Evolutionary conservation across 2,113 vertebrate genomes (phyloP).

Genomic region (Malurus alboscapulatus): DNA sequence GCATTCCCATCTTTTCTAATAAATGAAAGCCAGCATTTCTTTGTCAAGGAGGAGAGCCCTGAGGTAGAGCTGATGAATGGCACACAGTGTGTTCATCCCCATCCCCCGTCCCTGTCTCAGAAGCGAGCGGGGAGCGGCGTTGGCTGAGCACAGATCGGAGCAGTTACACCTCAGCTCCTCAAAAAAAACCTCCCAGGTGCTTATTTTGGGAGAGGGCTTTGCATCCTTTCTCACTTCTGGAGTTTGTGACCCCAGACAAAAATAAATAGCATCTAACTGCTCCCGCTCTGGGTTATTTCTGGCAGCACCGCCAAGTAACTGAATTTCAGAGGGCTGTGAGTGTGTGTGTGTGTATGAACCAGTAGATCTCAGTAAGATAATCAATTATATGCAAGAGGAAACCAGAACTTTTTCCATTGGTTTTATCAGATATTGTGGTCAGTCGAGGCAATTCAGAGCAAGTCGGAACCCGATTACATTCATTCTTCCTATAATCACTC

Average conservation of each 20-base stretch:
- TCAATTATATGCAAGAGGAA: slow-evolving; percentile 86
- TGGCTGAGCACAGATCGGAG: background rate
- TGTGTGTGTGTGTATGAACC: slow-evolving; percentile 51
- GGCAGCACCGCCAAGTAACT: slow-evolving; percentile 64
- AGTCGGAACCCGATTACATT: slow-evolving; percentile 76
- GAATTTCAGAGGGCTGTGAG: slow-evolving; percentile 60
- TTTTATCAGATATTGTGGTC: slow-evolving; percentile 88
- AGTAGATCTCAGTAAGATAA: slow-evolving; percentile 81
- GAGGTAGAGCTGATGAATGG: background rate
- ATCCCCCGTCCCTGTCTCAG: background rate
- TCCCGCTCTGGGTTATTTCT: slow-evolving; percentile 67
- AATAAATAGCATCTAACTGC: slow-evolving; percentile 60
- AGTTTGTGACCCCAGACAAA: slow-evolving; percentile 37
- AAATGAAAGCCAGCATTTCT: background rate
- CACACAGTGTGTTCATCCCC: background rate
- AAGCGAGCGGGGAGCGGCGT: background rate
- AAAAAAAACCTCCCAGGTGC: slow-evolving; percentile 2
- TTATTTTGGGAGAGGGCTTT: slow-evolving; percentile 36
- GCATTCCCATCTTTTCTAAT: background rate
- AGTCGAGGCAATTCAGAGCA: slow-evolving; percentile 78
- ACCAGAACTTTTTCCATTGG: slow-evolving; percentile 87
- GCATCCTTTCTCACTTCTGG: slow-evolving; percentile 44
- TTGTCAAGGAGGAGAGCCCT: background rate
- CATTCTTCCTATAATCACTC: slow-evolving; percentile 81
- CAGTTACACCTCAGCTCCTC: background rate